Base-by-base conservation (phyloP, 2,888 invertebrate genomes). In the Peribatodes rhomboidaria region DNA sequence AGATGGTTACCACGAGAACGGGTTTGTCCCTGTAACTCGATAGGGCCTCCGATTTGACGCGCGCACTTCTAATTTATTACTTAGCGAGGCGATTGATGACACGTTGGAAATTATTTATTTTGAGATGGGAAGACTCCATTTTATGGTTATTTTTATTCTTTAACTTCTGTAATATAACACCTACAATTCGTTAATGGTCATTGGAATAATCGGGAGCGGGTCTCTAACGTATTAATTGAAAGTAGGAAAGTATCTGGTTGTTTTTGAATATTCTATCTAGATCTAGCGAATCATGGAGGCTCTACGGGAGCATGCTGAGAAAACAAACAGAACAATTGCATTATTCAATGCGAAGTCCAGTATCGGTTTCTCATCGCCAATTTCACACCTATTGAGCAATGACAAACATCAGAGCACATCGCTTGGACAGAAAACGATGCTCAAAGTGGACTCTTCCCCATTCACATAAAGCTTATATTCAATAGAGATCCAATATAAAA, bases 21-120 rank as follows among this genome's bases (percentile, higher is more conserved):
- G 74, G 75, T 73, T 75, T 69, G 76, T 74, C 75, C 74, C 73
- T 74, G 88, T 84, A 88, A 88, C 79, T 67, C 74, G 87, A 88
- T 84, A 85, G 67, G 77, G 71, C 74, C 76, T 72, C 76, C 76
- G 75, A 75, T 81, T 84, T 83, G 83, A 86, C 80, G 78, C 81
- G 72, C 77, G 71, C 79, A 70, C 79, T 49, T 49, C 77, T 85
- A 89, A 92, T 90, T 92, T 92, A 92, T 85, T 81, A 81, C 79
- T 73, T 78, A 80, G 79, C 80, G 80, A 82, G 79, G 79, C 87
- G 90, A 92, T 92, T 91, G 90, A 92, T 91, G 88, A 87, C 84
- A 80, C 78, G 76, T 75, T 78, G 76, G 74, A 86, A 81, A 85
- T 87, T 86, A 88, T 89, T 89, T 88, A 89, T 89, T 81, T 83